Percentiles rank a stretch among this genome's conserved stretches.
These are phyloP conservation scores for Nylanderia fulva DNA, from an alignment of 1,140 invertebrate species.

Conservation along the genomic window DNA sequence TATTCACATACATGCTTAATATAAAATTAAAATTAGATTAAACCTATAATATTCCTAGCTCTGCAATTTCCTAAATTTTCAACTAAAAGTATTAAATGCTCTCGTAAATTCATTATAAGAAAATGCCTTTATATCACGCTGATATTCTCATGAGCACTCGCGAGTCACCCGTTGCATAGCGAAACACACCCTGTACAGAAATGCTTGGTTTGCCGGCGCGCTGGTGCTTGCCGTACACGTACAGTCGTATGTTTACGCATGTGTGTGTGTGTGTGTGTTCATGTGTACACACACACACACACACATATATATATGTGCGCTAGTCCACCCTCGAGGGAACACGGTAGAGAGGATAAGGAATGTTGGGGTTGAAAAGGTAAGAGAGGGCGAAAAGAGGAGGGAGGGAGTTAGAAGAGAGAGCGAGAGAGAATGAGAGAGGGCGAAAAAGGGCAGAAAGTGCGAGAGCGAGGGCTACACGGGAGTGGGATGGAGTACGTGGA, in stretches of 20 bases:
- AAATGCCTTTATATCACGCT: conserved; percentile 11
- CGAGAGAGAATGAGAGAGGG: conserved; percentile 43
- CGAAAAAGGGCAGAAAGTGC: conserved; percentile 58
- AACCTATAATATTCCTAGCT: neutral
- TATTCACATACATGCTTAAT: too few species aligned
- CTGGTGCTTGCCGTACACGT: conserved; percentile 46
- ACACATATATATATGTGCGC: conserved; percentile 74
- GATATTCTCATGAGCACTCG: neutral
- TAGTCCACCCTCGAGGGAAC: conserved; percentile 84
- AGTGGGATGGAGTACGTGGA: conserved; percentile 78
- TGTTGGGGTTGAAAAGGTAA: conserved; percentile 59
- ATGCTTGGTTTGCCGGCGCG: conserved; percentile 82
- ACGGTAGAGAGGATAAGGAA: conserved; percentile 70
- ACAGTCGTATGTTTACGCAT: conserved; percentile 48
- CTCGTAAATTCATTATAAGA: neutral
- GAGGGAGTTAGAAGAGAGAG: conserved; percentile 54
- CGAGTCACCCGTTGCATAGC: conserved; percentile 82
- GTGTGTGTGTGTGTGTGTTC: conserved; percentile 71
- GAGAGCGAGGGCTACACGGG: conserved; percentile 60
- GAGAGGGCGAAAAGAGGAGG: conserved; percentile 16
- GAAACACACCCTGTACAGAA: conserved; percentile 83
- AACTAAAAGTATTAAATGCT: neutral
- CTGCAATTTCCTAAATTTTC: neutral
- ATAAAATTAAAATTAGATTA: neutral
- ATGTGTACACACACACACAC: conserved; percentile 69